phyloP scores from a whole-genome alignment of 1,140 invertebrate genomes.

The Zeugodacus cucurbitae region DNA sequence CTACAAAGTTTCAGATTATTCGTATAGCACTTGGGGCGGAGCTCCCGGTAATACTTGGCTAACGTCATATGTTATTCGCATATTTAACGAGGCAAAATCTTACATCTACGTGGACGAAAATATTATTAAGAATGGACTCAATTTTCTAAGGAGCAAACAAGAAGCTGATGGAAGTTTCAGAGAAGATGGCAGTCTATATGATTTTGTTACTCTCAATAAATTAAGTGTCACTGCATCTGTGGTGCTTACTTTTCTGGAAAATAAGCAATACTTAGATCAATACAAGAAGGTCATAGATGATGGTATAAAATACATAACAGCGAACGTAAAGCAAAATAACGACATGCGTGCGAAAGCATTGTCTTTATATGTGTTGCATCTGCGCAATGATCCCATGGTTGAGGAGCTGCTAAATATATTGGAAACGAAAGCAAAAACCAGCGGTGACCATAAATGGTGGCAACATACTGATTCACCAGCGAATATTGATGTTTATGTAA shows the following conservation, averaged over 20 bases:
- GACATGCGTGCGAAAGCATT: slow-evolving; percentile 82
- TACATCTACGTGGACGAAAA: slow-evolving; percentile 81
- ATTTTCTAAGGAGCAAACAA: slow-evolving; percentile 83
- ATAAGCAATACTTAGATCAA: slow-evolving; percentile 59
- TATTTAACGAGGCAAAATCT: slow-evolving; percentile 81
- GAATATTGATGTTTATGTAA: slow-evolving; percentile 78
- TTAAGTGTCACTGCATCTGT: slow-evolving; percentile 79
- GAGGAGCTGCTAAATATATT: slow-evolving; percentile 4
- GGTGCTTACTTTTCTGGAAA: slow-evolving; percentile 80
- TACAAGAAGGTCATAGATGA: slow-evolving; percentile 48
- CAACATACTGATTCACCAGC: slow-evolving; percentile 80
- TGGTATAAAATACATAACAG: slow-evolving; percentile 67
- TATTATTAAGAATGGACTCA: slow-evolving; percentile 77
- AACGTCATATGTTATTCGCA: slow-evolving; percentile 90
- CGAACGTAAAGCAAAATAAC: slow-evolving; percentile 73
- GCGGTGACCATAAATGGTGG: slow-evolving; percentile 49
- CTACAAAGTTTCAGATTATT: slow-evolving; percentile 89
- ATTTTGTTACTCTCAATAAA: slow-evolving; percentile 71
- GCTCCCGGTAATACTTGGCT: slow-evolving; percentile 89
- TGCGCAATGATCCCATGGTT: slow-evolving; percentile 71
- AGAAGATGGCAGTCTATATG: slow-evolving; percentile 77
- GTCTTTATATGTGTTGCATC: slow-evolving; percentile 77
- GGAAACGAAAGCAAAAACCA: not conserved
- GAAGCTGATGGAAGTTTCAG: slow-evolving; percentile 82
- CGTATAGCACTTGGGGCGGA: slow-evolving; percentile 78